Base-by-base conservation (phyloP, 2,888 invertebrate genomes). In the Xanthia icteritia region DNA sequence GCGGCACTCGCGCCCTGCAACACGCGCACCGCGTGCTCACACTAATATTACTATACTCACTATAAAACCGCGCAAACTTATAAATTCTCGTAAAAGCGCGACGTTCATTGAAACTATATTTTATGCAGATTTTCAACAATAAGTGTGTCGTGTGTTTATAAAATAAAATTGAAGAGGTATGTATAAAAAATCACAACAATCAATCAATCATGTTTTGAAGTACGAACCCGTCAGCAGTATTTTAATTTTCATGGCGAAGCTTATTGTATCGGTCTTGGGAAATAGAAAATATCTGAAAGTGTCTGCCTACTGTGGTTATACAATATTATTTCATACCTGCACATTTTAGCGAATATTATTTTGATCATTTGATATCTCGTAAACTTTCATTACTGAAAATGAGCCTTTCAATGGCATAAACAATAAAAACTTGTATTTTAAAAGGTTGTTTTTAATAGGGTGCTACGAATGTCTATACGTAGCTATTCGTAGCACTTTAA, bases 1-100 rank as follows among this genome's bases (percentile, higher is more conserved):
- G 89, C 91, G 86, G 87, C 88, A 92, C 89, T 91, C 88, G 92
- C 91, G 93, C 93, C 92, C 92, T 80, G 84, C 86, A 89, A 88
- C 86, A 92, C 91, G 92, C 83, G 79, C 64, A 66, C 76, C 63
- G 80, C 83, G 75, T 79, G 79, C 77, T 71, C 61, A 61, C n/a
- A 3, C 65, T 51, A 17, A 51, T 45, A 58, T 56, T 31, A 67
- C 71, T 65, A 63, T 45, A 61, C 58, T 73, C 51, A 60, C 64
- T 39, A 65, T 73, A 77, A 39, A 87, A 76, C 73, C 74, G 70
- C 77, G 75, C 76, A 66, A 76, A 56, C 60, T 71, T 79, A 79
- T 64, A 65, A 67, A 68, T 39, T 48, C 56, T 56, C 66, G 67
- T 79, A 77, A 77, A 75, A 69, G 71, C 71, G 60, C 82, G 54